Evolutionary conservation across 1,140 invertebrate species (phyloP).

Genomic region (Drosophila micromelanica): DNA sequence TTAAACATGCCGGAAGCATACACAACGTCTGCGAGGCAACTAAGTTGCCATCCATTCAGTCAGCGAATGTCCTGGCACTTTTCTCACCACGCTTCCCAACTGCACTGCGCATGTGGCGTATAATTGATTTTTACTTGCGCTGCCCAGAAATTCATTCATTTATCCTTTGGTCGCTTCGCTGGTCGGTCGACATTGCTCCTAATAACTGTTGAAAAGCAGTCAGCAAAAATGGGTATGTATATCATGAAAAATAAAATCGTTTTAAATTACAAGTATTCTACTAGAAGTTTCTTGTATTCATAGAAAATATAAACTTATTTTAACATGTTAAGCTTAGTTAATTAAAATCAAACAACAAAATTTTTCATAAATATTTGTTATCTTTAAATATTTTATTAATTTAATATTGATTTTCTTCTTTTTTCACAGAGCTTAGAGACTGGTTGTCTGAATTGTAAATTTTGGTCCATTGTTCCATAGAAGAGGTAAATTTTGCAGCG

Average conservation of each 20-base stretch:
- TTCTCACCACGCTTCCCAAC: slow-evolving; percentile 38
- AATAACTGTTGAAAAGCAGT: background rate
- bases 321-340: no score
- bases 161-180: background rate
- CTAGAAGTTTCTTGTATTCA: background rate
- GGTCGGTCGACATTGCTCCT: background rate
- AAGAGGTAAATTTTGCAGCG: no score
- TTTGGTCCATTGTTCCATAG: no score
- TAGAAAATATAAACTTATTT: no score
- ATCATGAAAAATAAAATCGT: background rate
- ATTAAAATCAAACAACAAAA: background rate
- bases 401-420: no score
- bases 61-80: slow-evolving; percentile 38
- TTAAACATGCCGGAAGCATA: slow-evolving; percentile 12
- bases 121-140: slow-evolving; percentile 64
- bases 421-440: no score
- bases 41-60: slow-evolving; percentile 21
- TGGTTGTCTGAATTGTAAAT: no score
- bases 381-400: no score
- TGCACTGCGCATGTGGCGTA: slow-evolving; percentile 67
- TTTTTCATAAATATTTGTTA: background rate
- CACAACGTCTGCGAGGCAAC: slow-evolving; percentile 21
- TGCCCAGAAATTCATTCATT: slow-evolving; percentile 11
- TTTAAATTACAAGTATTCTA: background rate
- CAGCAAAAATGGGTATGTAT: slow-evolving; percentile 12